Evolutionary conservation across 2,113 vertebrate genomes (phyloP).

Genomic region (Poeciliopsis prolifica): DNA sequence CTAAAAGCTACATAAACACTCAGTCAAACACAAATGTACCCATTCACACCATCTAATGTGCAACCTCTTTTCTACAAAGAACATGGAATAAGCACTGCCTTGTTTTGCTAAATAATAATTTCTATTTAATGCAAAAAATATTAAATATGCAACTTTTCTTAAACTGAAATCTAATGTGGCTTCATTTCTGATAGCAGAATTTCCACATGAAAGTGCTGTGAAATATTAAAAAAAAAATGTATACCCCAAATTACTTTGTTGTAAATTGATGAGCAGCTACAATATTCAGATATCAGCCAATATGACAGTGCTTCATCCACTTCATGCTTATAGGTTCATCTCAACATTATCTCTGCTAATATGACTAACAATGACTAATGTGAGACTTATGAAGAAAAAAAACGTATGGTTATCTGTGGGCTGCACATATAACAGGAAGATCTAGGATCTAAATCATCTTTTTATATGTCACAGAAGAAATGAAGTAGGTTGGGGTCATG

Average conservation of each 20-base stretch:
- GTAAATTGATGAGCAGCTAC: conserved; percentile 8
- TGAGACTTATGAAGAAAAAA: conserved; percentile 43
- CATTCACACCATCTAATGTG: conserved; percentile 66
- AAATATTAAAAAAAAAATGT: background rate
- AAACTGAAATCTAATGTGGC: background rate
- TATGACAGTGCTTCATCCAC: conserved; percentile 72
- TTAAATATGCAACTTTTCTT: background rate
- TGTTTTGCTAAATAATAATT: conserved; percentile 4
- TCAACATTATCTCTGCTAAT: conserved; percentile 27
- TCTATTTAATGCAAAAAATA: conserved; percentile 11
- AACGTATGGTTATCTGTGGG: conserved; percentile 41
- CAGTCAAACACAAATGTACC: conserved; percentile 68
- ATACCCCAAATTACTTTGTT: background rate
- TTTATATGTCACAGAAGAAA: conserved; percentile 67
- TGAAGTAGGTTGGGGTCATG: conserved; percentile 64
- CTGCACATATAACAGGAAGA: conserved; percentile 53
- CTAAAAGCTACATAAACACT: conserved; percentile 74
- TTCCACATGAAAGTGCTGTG: background rate
- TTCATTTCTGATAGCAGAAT: background rate
- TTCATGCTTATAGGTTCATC: conserved; percentile 45
- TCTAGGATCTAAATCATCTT: conserved; percentile 51
- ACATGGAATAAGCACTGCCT: conserved; percentile 71
- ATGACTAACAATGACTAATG: conserved; percentile 69
- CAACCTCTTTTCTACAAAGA: conserved; percentile 38
- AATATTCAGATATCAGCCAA: conserved; percentile 1